Evolutionary conservation across 1,140 invertebrate species (phyloP), one percentile per base, ranked within the genome.

Genomic region (Epicauta chinensis): DNA sequence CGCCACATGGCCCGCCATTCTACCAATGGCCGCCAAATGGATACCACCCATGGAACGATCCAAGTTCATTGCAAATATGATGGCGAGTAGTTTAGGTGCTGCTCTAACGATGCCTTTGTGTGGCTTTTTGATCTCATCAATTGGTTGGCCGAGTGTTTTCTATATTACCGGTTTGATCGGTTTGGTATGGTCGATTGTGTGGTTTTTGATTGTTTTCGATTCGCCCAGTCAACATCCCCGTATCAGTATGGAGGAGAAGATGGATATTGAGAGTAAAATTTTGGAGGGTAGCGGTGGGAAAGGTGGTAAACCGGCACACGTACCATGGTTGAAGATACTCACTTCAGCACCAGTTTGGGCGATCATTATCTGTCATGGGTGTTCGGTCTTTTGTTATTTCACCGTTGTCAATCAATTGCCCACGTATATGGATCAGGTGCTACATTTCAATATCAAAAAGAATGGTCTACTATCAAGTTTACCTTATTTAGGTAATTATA

Each of bases 321-420:
- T 89, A 0, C 93, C 93, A 0, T 97, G 93, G 93, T 73, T 71
- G 31, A 64, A 75, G 15, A 78, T 98, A 54, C 69, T 97, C 4
- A 83, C 80, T 1, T 94, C 92, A 0, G 63, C 77, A 1, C 87
- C 92, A 0, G 91, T 97, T 2, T 95, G 91, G 90, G 92, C 93
- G 2, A 91, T 97, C 64, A 80, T 96, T 44, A 71, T 93, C 13
- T 90, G 89, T 0, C 93, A 97, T 67, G 89, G 84, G 30, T 84
- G 89, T 46, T 91, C 91, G 53, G 93, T 97, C 51, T 98, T 93
- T 76, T 89, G 91, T 0, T 96, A 93, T 73, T 97, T 97, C 73
- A 96, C 90, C 2, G 83, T 97, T 36, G 81, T 97, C 42, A 93
- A 93, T 68, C 89, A 94, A 65, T 75, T 98, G 47, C 95, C 95